phyloP scores from a whole-genome alignment of 2,113 vertebrate genomes.

The Amia ocellicauda region DNA sequence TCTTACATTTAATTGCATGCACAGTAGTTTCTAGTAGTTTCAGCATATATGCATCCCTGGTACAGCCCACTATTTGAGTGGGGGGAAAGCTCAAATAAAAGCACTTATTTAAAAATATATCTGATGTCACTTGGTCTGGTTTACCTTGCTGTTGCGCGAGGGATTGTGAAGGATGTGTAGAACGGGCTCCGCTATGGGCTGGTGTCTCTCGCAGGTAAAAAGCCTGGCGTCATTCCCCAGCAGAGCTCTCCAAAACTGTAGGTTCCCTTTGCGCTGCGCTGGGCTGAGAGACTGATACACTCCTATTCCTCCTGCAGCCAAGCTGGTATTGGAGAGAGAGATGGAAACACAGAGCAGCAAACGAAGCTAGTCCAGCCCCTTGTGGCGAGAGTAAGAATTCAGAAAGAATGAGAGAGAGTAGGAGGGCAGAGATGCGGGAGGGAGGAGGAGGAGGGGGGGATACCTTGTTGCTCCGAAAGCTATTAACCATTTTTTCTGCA shows the following conservation, averaged over 20 bases:
- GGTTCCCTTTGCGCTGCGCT: constrained; percentile 41
- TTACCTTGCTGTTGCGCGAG: too few species aligned
- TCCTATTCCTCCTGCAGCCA: constrained; percentile 35
- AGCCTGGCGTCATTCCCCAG: constrained; percentile 24
- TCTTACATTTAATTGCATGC: too few species aligned
- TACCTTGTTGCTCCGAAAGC: too few species aligned
- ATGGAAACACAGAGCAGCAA: constrained; percentile 27
- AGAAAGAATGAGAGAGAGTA: constrained; percentile 21
- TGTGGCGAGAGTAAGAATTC: constrained; percentile 53
- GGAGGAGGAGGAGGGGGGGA: not conserved
- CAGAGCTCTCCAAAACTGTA: constrained; percentile 43
- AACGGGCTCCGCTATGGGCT: constrained; percentile 5
- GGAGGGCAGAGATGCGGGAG: constrained; percentile 13
- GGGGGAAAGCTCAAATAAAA: too few species aligned
- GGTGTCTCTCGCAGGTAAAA: constrained; percentile 34
- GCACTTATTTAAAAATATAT: too few species aligned
- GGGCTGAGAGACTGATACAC: constrained; percentile 24
- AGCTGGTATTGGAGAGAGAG: constrained; percentile 48
- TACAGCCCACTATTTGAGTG: too few species aligned
- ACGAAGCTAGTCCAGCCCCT: constrained; percentile 56
- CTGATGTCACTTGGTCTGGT: too few species aligned
- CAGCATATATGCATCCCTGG: too few species aligned
- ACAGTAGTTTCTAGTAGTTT: too few species aligned
- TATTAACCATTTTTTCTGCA: too few species aligned
- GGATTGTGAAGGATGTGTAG: not conserved